Base-by-base conservation (phyloP, 1,140 invertebrate genomes). In the Agrypnia vestita region DNA sequence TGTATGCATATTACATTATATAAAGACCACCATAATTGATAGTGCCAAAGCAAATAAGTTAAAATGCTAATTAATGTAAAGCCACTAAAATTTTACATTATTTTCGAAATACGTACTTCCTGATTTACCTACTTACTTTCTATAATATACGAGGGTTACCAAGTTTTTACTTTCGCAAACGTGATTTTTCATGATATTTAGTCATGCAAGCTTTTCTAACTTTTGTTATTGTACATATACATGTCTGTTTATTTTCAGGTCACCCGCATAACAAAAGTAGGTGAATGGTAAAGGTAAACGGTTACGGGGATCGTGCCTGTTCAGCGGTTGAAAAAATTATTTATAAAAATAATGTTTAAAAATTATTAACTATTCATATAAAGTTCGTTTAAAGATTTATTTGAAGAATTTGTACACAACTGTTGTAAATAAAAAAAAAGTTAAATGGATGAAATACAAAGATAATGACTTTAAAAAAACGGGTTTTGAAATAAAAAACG, bases 61-160 rank as follows among this genome's bases (percentile, higher is more conserved):
- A 35, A 43, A 46, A 69, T 47, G 44, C 64, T 47, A 69, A 69
- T 69, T 69, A 69, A 69, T 69, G 64, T 47, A 69, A 47, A 69
- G 44, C 64, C 19, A 10, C 13, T 10, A 69, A 47, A 47, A 21
- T 69, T 69, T 69, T 69, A 64, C 19, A 64, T 64, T 64, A 7
- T 69, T 49, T 46, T 69, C 3, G 1, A 69, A 69, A 7, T 46
- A 69, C 1, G 12, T 21, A 19, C n/a, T 15, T 13, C n/a, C 43
- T 8, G 17, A 21, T 25, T 17, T 47, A 47, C 9, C 8, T 35
- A n/a, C 4, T 17, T 69, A 44, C 15, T n/a, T 46, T 47, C 19
- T 64, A 64, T 62, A 35, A 64, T 25, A 12, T 64, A n/a, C n/a
- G 61, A 6, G 43, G 43, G 19, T 35, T 21, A 62, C 21, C 12